These are phyloP conservation scores for Yponomeuta evonymella DNA, from an alignment of 2,888 invertebrate species.

Conservation along the genomic window DNA sequence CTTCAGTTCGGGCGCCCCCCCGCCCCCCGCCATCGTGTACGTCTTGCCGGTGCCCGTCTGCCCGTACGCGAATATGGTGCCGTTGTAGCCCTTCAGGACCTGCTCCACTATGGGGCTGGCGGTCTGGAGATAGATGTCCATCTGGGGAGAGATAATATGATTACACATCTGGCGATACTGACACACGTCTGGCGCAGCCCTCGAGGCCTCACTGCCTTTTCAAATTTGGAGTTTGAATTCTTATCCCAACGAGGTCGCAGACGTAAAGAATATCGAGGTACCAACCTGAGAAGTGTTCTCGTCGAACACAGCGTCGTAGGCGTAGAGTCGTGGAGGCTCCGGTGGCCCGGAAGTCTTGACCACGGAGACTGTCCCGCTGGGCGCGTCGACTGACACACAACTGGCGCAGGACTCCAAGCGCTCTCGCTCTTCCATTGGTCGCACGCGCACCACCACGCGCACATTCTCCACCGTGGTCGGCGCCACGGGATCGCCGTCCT, in stretches of 20 bases:
- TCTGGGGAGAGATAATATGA: slow-evolving; percentile 52
- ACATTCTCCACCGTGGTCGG: slow-evolving; percentile 91
- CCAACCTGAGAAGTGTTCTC: slow-evolving; percentile 87
- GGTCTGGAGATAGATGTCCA: slow-evolving; percentile 96
- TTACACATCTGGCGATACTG: too few species aligned
- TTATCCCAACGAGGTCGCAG: too few species aligned
- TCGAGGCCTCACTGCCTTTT: too few species aligned
- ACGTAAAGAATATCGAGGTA: too few species aligned
- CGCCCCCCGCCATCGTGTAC: slow-evolving; percentile 97
- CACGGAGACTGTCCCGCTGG: slow-evolving; percentile 86
- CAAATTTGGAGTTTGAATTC: too few species aligned
- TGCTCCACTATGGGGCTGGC: slow-evolving; percentile 98
- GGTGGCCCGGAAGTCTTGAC: slow-evolving; percentile 81
- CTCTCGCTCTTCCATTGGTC: slow-evolving; percentile 94
- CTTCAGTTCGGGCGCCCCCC: slow-evolving; percentile 89
- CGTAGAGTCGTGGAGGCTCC: slow-evolving; percentile 91
- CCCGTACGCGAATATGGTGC: slow-evolving; percentile 92
- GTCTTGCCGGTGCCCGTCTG: slow-evolving; percentile 99
- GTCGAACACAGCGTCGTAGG: slow-evolving; percentile 96
- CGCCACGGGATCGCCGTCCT: slow-evolving; percentile 69
- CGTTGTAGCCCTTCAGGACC: slow-evolving; percentile 97
- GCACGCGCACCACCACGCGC: slow-evolving; percentile 94
- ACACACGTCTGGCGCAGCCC: too few species aligned
- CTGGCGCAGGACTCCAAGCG: slow-evolving; percentile 80
- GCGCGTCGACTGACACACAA: slow-evolving; percentile 85